Base-by-base conservation (phyloP, 2,113 vertebrate genomes). In the cattle (Bos taurus) region DNA sequence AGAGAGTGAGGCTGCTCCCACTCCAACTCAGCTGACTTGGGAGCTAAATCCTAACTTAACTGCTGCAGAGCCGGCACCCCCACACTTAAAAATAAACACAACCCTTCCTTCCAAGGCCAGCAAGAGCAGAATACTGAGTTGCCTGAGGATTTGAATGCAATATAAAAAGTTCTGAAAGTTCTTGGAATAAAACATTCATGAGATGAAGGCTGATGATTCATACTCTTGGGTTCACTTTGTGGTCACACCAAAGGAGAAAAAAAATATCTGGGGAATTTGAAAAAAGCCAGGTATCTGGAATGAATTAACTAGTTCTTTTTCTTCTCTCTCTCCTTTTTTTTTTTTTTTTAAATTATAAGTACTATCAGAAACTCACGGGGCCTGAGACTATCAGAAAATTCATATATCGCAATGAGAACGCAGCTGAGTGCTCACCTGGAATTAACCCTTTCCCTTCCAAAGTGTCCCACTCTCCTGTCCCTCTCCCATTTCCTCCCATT, bases 261-360 rank as follows among this genome's bases (percentile, higher is more conserved):
- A 92, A 92, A 85, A 67, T 54, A 78, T 81, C 54, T 62, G 80
- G 86, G 90, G 86, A 93, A 85, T 81, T 93, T 90, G 60, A 94
- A 95, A 56, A 62, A 92, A 97, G 94, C 88, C 95, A 98, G 96
- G 85, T 97, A 96, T 98, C 98, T 98, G 97, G 97, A 97, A 97
- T 95, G 88, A 97, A 98, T 98, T 95, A 97, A 91, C 59, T 80
- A 40, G 28, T 46, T 74, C 40, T 36, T 46, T 54, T n/a, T 17
- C 14, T 14, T 21, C 15, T 48, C 25, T 33, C 57, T 81, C 26
- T 36, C 7, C 36, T 36, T 36, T 46, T 1, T 9, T 6, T 54
- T 54, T 52, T 67, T 23, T 48, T 77, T 50, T 77, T 17, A 7
- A 94, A 67, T 91, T 87, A 60, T 52, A 36, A 96, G 40, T 54